These are phyloP conservation scores for Watsonalla binaria DNA, from an alignment of 2,888 invertebrate genomes.

Conservation along the genomic window DNA sequence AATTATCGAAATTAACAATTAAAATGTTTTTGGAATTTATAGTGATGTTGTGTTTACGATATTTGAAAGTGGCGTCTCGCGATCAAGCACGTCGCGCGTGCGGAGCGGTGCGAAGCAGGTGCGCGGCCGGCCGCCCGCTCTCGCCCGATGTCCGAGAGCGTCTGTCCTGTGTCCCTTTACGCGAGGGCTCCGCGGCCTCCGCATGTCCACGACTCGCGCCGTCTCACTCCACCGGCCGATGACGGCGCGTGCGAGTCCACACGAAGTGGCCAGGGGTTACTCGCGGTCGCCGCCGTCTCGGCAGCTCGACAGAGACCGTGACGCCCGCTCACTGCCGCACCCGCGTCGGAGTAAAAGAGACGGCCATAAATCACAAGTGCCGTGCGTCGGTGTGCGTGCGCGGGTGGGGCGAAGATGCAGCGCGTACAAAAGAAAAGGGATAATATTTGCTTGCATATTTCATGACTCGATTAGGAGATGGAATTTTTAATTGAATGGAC, in stretches of 20 bases:
- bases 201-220: slow-evolving; percentile 68
- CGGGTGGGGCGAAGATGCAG: slow-evolving; percentile 78
- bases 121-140: slow-evolving; percentile 77
- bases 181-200: slow-evolving; percentile 74
- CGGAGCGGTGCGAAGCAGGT: slow-evolving; percentile 66
- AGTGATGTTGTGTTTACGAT: slow-evolving; percentile 59
- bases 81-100: slow-evolving; percentile 66
- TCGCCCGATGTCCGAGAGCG: slow-evolving; percentile 79
- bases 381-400: slow-evolving; percentile 77
- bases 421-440: slow-evolving; percentile 78
- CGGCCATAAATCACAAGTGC: slow-evolving; percentile 61
- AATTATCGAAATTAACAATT: slow-evolving; percentile 15
- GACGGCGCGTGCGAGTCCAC: slow-evolving; percentile 74
- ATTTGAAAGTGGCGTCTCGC: slow-evolving; percentile 50
- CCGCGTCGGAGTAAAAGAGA: slow-evolving; percentile 53
- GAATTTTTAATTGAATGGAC: slow-evolving; percentile 78
- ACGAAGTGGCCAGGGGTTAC: slow-evolving; percentile 78
- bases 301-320: slow-evolving; percentile 64
- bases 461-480: slow-evolving; percentile 78
- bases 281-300: slow-evolving; percentile 75
- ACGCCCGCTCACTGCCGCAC: slow-evolving; percentile 34
- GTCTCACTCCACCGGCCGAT: slow-evolving; percentile 74
- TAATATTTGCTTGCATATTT: slow-evolving; percentile 79
- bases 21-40: slow-evolving; percentile 28
- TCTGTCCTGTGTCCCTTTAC: slow-evolving; percentile 79